Evolutionary conservation across 2,888 invertebrate species (phyloP), one percentile per base, ranked within the genome.

Genomic region (Escarpia spicata): DNA sequence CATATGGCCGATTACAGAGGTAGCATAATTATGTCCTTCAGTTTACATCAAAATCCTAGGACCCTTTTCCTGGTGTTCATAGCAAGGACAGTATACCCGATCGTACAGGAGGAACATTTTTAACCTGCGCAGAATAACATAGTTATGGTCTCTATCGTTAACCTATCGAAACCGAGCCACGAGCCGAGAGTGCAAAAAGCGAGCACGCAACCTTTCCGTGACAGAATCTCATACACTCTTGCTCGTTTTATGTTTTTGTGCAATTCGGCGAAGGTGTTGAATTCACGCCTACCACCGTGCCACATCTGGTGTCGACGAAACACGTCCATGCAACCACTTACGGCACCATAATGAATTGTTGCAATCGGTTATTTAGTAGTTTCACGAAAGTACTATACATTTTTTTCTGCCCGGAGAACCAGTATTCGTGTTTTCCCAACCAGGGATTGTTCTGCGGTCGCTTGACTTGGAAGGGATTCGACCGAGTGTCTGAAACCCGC

Each of bases 231-330:
- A 75, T 75, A 75, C 75, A 26, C 75, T 52, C 52, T 15, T 52
- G 75, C 75, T 75, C 19, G 75, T 75, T 75, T 75, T 75, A 75
- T 26, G 19, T 2, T 75, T 75, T 75, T 75, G 37, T 75, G 75
- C 75, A 75, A 75, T 75, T 75, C 75, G 75, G 4, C n/a, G 75
- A 75, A 75, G 26, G 75, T 75, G 75, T 75, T 75, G 75, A 75
- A 75, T 75, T 75, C 75, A 75, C 52, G 52, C 52, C 52, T 75
- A 26, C 75, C 75, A 75, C 26, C 2, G n/a, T 4, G 6, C 19
- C 75, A 75, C 75, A 75, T 15, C 75, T 75, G 75, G 75, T n/a
- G 26, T 75, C 75, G 75, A 75, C 75, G 75, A 75, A n/a, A 75
- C 75, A 75, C 75, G n/a, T 6, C 19, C 75, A 4, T n/a, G 19